phyloP scores from a whole-genome alignment of 2,888 invertebrate genomes.

The Oxytorus armatus region DNA sequence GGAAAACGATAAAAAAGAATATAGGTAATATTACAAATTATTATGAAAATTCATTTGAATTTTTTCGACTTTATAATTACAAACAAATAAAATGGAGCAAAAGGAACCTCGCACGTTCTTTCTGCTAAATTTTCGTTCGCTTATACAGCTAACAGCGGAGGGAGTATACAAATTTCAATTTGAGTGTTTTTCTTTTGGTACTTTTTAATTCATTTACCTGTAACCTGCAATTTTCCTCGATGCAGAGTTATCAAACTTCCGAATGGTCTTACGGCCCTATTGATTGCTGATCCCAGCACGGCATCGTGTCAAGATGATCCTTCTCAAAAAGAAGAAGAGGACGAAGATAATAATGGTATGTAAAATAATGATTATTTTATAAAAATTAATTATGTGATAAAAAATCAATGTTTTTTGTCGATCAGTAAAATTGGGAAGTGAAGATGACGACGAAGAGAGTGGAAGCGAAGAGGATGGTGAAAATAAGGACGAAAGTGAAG shows the following conservation, averaged over 20 bases:
- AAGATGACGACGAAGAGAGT: constrained; percentile 72
- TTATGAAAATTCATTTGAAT: not conserved
- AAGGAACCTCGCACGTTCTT: no score
- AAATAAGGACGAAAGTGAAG: constrained; percentile 77
- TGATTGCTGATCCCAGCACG: constrained; percentile 88
- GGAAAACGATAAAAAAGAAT: constrained; percentile 91
- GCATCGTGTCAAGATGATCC: constrained; percentile 67
- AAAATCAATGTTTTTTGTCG: constrained; percentile 25
- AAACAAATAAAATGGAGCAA: no score
- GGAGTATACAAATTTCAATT: no score
- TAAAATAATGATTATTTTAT: not conserved
- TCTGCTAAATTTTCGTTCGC: no score
- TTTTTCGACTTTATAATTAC: no score
- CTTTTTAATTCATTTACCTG: no score
- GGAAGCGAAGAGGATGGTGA: constrained; percentile 52
- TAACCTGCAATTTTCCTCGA: constrained; percentile 29
- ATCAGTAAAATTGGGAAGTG: constrained; percentile 69
- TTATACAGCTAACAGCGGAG: no score
- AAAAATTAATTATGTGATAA: not conserved
- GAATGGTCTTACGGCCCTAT: constrained; percentile 90
- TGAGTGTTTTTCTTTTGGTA: no score
- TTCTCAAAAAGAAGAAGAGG: constrained; percentile 25
- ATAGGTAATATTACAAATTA: constrained; percentile 86
- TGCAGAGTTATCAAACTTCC: constrained; percentile 87
- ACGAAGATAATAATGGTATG: constrained; percentile 83